A percentile compares a stretch with the other conserved stretches of the same genome.
Evolutionary conservation across 2,888 invertebrate genomes (phyloP).

Genomic region (Pollenia angustigena): DNA sequence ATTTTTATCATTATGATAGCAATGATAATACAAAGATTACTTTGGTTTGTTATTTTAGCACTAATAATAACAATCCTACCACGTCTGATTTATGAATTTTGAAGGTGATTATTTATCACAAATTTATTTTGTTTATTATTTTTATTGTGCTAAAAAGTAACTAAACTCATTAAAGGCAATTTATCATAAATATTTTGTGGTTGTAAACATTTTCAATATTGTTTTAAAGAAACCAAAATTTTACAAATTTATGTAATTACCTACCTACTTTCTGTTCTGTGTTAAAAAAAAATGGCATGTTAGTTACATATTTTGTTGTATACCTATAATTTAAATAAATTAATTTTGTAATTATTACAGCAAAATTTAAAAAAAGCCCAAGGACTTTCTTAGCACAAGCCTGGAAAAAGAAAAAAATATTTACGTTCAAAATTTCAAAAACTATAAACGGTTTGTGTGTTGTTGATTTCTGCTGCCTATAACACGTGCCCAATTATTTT

Average conservation of each 20-base stretch:
- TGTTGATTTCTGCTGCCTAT: no score
- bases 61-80: background rate
- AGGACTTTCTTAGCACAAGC: no score
- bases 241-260: background rate
- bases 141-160: no score
- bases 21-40: constrained; percentile 13
- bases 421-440: no score
- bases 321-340: constrained; percentile 26
- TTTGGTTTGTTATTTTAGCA: background rate
- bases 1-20: background rate
- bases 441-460: no score
- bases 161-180: background rate
- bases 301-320: background rate
- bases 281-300: constrained; percentile 16
- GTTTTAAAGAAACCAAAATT: no score
- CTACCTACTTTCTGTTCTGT: no score
- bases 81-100: constrained; percentile 18
- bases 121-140: constrained; percentile 4
- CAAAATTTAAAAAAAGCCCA: background rate
- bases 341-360: constrained; percentile 6
- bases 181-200: constrained; percentile 12
- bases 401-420: no score
- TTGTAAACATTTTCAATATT: background rate
- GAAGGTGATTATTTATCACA: background rate
- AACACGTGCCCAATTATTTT: no score